Conservation (phyloP, 2,888 invertebrate species). For the Dendrolimus houi region DNA sequence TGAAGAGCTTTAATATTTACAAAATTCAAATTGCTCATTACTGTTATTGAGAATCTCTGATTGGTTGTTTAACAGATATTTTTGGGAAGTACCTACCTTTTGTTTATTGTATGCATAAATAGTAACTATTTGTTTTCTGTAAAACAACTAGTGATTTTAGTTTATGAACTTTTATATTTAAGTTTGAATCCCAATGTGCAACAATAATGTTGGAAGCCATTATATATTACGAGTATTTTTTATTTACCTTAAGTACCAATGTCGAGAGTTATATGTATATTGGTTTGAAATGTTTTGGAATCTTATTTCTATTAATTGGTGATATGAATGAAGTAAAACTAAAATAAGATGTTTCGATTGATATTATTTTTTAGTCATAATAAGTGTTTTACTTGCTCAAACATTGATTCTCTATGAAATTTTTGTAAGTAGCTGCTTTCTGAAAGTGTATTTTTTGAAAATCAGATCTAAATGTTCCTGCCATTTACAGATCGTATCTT, state of each 20-base stretch:
- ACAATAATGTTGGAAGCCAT: neutral
- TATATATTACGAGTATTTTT: too few species aligned
- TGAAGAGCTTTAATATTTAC: conserved; percentile 64
- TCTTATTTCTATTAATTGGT: neutral
- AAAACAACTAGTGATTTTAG: conserved; percentile 5
- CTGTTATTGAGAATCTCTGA: conserved; percentile 33
- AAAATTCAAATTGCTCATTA: conserved; percentile 59
- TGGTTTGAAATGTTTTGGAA: neutral
- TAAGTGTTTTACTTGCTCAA: conserved; percentile 23
- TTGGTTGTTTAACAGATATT: conserved; percentile 7
- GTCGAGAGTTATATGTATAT: too few species aligned
- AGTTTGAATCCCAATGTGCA: neutral
- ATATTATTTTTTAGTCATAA: conserved; percentile 15
- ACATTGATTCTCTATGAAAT: conserved; percentile 13
- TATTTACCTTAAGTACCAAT: too few species aligned
- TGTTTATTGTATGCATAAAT: too few species aligned
- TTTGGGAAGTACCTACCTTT: too few species aligned
- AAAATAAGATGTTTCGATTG: neutral
- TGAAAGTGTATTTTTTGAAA: neutral
- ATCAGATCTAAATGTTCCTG: neutral
- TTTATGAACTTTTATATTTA: neutral
- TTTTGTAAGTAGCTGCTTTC: conserved; percentile 5
- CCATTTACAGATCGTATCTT: neutral
- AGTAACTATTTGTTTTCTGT: too few species aligned
- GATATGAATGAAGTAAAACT: neutral